Evolutionary conservation across 2,888 invertebrate genomes (phyloP), one percentile per base, ranked within the genome.

Genomic region (Noctua fimbriata): DNA sequence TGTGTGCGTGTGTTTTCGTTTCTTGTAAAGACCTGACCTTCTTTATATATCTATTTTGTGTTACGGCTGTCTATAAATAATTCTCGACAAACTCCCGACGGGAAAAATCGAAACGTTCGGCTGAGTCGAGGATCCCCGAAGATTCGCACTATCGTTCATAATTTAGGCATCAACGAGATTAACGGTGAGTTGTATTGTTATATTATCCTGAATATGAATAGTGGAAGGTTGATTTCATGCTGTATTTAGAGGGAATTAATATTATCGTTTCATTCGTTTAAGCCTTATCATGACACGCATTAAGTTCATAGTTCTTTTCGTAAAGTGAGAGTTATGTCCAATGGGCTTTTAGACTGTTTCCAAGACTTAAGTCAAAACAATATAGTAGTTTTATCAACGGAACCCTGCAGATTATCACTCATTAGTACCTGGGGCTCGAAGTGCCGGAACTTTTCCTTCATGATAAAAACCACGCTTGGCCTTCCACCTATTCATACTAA

Each of bases 51-150:
- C 16, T 28, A 66, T 24, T 47, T 28, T n/a, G 12, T 79, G 36
- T 16, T 55, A 44, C 63, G 32, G 63, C 63, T 76, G 83, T 84
- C 84, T 86, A 91, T 92, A 92, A 92, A 92, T 92, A 91, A 92
- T 91, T 86, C 87, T 73, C 70, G 52, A 73, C 76, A 65, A 85
- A 86, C 58, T 90, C 90, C 89, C 90, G 78, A 69, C 75, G 91
- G 89, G 80, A 86, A 88, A 90, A 90, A 90, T 91, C 88, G 88
- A 89, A 90, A 83, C 88, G 87, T 87, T 78, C 82, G 83, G 79
- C 80, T n/a, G 65, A 76, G 49, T 73, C 74, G 78, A 75, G 73
- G 70, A 77, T 87, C 87, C 76, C 89, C 44, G 63, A 82, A 78
- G 81, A 79, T 81, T 82, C 73, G 71, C 80, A 84, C 84, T 80